Evolutionary conservation across 2,113 vertebrate species (phyloP).

Genomic region (Penelope pileata): DNA sequence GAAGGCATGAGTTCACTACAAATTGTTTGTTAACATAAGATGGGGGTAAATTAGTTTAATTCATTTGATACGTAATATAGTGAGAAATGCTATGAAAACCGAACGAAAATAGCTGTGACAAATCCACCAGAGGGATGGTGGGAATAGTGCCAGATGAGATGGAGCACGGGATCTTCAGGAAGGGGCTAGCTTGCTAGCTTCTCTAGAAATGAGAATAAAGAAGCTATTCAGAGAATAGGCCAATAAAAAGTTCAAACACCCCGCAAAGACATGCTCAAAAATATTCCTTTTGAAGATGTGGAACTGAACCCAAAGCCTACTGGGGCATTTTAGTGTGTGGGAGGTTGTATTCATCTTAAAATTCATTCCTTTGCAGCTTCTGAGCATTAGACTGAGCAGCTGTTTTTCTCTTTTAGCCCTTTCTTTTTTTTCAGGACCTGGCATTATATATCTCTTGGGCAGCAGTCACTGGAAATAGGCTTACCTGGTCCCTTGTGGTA

Average conservation of each 20-base stretch:
- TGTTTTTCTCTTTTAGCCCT: background rate
- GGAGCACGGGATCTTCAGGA: background rate
- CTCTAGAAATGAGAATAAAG: background rate
- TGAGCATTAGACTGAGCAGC: background rate
- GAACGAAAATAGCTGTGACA: background rate
- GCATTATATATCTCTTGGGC: constrained; percentile 14
- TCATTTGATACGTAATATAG: background rate
- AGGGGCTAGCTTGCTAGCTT: background rate
- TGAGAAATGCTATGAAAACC: background rate
- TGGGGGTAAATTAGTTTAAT: background rate
- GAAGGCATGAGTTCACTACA: background rate
- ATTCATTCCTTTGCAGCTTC: background rate
- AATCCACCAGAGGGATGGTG: background rate
- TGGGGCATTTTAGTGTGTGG: background rate
- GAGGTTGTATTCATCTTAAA: background rate
- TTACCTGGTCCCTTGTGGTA: background rate
- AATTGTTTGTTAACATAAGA: background rate
- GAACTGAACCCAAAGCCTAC: background rate
- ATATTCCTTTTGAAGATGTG: background rate
- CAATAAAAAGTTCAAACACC: background rate
- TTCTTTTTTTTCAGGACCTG: background rate
- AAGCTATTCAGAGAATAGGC: background rate
- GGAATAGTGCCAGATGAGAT: background rate
- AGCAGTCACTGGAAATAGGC: background rate
- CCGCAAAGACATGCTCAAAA: background rate